These are phyloP conservation scores for Euleptes europaea DNA, from an alignment of 2,113 vertebrate species.

Conservation along the genomic window DNA sequence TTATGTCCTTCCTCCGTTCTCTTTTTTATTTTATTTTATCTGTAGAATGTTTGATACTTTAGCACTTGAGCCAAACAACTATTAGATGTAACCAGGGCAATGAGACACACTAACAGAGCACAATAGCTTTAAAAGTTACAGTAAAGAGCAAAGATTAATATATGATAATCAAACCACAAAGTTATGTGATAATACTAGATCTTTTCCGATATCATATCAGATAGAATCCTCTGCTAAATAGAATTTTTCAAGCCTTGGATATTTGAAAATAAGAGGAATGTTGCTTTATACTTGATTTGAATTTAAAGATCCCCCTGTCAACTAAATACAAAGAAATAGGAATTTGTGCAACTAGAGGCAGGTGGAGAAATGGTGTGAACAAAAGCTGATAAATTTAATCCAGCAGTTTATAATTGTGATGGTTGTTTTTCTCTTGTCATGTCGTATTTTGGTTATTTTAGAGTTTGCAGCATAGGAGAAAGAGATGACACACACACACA, in stretches of 20 bases:
- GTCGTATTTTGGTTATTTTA: slow-evolving; percentile 1
- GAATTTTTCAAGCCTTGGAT: neutral
- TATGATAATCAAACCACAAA: neutral
- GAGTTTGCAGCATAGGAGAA: slow-evolving; percentile 24
- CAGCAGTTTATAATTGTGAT: neutral
- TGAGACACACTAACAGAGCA: neutral
- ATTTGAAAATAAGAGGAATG: neutral
- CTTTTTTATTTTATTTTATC: neutral
- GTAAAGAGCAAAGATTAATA: neutral
- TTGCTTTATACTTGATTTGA: neutral
- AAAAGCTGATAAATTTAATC: slow-evolving; percentile 13
- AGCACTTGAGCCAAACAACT: neutral
- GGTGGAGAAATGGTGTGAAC: neutral
- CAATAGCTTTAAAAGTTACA: neutral
- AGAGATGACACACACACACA: slow-evolving; percentile 6
- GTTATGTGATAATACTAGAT: too few species aligned
- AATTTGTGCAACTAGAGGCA: slow-evolving; percentile 6
- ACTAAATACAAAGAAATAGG: neutral
- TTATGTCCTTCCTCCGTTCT: neutral
- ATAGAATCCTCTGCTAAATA: neutral
- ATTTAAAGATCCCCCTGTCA: neutral
- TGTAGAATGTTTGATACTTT: neutral
- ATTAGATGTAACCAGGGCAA: neutral
- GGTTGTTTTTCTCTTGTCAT: neutral
- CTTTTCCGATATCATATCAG: neutral